Base-by-base conservation (phyloP, 2,888 invertebrate genomes). In the Mesorhabditis spiculigera region DNA sequence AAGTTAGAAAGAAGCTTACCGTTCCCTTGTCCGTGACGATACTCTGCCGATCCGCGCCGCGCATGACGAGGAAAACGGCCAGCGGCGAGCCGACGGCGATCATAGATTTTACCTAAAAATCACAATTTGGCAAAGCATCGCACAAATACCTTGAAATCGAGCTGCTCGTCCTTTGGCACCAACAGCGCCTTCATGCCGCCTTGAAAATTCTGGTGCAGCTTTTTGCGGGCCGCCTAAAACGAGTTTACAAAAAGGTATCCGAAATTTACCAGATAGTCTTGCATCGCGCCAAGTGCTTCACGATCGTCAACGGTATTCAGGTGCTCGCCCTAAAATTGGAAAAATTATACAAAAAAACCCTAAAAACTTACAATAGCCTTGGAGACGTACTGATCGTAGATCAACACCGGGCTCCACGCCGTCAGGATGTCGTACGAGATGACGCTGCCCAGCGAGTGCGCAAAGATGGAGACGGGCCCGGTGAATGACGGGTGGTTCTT, bases 391-490 rank as follows among this genome's bases (percentile, higher is more conserved):
- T 87, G 86, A 74, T 89, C 88, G 81, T 88, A 88, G 67, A 87
- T 78, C 70, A 86, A 79, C 1, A 88, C 85, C 0, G 89, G 89
- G 66, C 88, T 87, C 89, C 89, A 89, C 45, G 90, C 89, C 45
- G 90, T 91, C 65, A 91, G 88, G 73, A 91, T 90, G 84, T 91
- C 91, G 63, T 78, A 80, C 65, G 71, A 68, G 58, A 80, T 80
- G 4, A 91, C 91, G 83, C 90, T 90, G 71, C 91, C 91, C n/a
- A 91, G 86, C 4, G 91, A 91, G 86, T 91, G 91, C 44, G 91
- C 91, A 69, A 91, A 87, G 50, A 91, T 88, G 45, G 91, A 91
- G 68, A 90, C 90, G 85, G 90, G 90, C 50, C 91, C 91, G 65
- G 88, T 87, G 87, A 91, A 91, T 78, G 89, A 89, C 5, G 91